phyloP scores from a whole-genome alignment of 2,888 invertebrate species.

The Sthenelais limicola region DNA sequence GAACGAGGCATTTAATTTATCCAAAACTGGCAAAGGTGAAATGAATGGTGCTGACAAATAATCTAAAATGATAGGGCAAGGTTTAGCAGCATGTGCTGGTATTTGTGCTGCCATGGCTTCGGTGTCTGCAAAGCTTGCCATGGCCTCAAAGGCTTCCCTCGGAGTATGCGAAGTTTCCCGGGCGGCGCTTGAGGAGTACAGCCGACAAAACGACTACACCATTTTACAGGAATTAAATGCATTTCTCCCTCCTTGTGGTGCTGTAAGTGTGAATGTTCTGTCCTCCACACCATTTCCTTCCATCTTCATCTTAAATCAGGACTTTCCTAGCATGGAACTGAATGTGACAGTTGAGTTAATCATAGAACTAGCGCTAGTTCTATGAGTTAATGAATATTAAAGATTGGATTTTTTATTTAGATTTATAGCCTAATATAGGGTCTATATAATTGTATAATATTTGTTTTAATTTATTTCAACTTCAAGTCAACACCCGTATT shows the following conservation, averaged over 20 bases:
- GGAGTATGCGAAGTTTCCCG: constrained; percentile 56
- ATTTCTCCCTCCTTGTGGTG: constrained; percentile 7
- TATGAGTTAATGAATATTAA: neutral
- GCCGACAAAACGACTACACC: neutral
- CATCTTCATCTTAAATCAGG: neutral
- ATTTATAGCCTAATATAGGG: too few species aligned
- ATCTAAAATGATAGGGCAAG: constrained; percentile 23
- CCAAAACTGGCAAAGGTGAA: too few species aligned
- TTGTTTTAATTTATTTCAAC: too few species aligned
- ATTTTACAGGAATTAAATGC: neutral
- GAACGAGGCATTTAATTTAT: too few species aligned
- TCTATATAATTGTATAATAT: too few species aligned
- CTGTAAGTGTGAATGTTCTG: constrained; percentile 31
- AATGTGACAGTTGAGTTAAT: neutral
- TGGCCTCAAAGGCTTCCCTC: constrained; percentile 64
- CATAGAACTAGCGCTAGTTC: neutral
- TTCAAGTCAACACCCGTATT: too few species aligned
- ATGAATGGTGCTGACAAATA: too few species aligned
- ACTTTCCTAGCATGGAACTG: neutral
- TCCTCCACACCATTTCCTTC: too few species aligned
- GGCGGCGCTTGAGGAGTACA: neutral
- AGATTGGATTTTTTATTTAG: too few species aligned
- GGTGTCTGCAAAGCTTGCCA: constrained; percentile 72
- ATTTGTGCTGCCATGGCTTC: constrained; percentile 71
- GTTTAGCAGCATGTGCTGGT: constrained; percentile 69